Evolutionary conservation across 2,888 invertebrate genomes (phyloP).

Genomic region (Ophraella communa): DNA sequence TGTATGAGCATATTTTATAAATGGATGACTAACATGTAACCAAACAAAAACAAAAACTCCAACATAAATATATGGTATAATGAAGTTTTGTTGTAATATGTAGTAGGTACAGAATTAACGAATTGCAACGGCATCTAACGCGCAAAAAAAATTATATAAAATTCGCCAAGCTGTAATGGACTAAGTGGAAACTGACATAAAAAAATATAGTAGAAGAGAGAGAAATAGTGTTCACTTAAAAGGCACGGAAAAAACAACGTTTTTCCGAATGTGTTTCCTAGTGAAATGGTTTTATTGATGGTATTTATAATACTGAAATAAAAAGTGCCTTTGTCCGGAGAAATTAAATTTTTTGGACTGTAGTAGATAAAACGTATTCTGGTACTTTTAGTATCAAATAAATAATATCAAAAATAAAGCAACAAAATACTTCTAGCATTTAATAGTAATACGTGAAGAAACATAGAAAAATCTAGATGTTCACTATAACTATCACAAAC

Average conservation of each 20-base stretch:
- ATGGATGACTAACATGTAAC: no score
- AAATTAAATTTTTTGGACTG: no score
- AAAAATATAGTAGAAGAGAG: neutral
- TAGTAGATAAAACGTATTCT: no score
- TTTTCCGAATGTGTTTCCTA: neutral
- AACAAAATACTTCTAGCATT: no score
- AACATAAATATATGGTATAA: no score
- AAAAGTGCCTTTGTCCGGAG: neutral
- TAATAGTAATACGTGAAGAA: no score
- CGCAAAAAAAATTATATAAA: neutral
- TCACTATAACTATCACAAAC: no score
- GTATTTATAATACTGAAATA: neutral
- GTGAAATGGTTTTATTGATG: neutral
- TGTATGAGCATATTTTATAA: no score
- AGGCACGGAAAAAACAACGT: neutral
- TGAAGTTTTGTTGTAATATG: neutral
- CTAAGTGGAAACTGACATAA: neutral
- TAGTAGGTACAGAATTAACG: neutral
- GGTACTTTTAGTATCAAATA: no score
- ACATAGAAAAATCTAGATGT: no score
- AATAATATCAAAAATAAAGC: neutral
- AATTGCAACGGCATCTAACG: neutral
- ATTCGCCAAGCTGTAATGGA: neutral
- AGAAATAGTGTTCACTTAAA: neutral
- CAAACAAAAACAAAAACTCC: no score